These are phyloP conservation scores for Prunella fulvescens DNA, from an alignment of 2,113 vertebrate species.

Conservation along the genomic window DNA sequence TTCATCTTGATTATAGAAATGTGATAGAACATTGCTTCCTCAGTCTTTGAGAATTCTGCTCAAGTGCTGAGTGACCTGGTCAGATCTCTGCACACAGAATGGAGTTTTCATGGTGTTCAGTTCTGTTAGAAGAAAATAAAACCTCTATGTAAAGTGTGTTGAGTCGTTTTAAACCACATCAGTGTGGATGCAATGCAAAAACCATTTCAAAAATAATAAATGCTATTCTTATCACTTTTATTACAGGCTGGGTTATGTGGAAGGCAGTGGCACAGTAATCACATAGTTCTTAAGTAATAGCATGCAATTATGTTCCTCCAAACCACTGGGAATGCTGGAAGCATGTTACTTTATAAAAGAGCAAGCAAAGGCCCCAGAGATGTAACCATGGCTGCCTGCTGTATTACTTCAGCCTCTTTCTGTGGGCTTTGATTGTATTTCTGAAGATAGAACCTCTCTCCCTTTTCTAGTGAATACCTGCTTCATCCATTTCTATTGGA, in stretches of 20 bases:
- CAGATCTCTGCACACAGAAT: not conserved
- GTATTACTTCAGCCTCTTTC: not conserved
- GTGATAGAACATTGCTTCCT: not conserved
- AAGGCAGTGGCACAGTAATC: slow-evolving; percentile 30
- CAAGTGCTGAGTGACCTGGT: not conserved
- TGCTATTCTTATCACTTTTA: slow-evolving; percentile 49
- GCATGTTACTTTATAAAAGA: slow-evolving; percentile 3
- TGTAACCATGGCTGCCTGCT: not conserved
- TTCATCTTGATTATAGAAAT: not conserved
- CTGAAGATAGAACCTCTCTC: not conserved
- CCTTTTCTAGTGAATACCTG: not conserved
- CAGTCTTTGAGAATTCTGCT: not conserved
- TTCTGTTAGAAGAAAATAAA: not conserved
- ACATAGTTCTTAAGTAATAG: slow-evolving; percentile 39
- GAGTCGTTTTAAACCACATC: not conserved
- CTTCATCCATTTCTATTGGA: not conserved
- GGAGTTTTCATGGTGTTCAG: not conserved
- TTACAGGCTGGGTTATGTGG: slow-evolving; percentile 30
- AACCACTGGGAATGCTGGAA: slow-evolving; percentile 44
- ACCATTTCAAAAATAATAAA: slow-evolving; percentile 4
- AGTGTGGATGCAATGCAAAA: not conserved
- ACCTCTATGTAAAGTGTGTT: not conserved
- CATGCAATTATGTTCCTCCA: slow-evolving; percentile 16
- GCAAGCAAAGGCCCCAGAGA: not conserved
- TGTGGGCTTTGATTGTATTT: not conserved